Evolutionary conservation across 2,113 vertebrate genomes (phyloP), one percentile per base, ranked within the genome.

Genomic region (Campylomormyrus tamandua): DNA sequence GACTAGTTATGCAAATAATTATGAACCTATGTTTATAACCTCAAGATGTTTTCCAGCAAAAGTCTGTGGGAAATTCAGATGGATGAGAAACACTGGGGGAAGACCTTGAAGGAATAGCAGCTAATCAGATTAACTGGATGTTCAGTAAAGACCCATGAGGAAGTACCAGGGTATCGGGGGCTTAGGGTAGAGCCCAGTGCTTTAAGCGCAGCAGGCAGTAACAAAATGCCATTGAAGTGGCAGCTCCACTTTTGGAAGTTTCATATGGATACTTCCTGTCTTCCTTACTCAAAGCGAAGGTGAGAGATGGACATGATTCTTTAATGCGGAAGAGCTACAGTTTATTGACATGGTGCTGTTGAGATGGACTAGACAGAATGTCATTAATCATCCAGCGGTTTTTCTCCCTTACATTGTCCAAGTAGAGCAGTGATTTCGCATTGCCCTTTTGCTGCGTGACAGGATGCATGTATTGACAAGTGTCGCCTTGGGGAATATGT

Each of bases 381-480:
- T 46, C 58, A 74, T 90, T 87, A 70, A 87, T 90, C 84, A 87
- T 50, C 31, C 49, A 39, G 52, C 0, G 10, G 7, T 90, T 89
- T 87, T 70, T 31, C 35, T 53, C 42, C 35, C 83, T 4, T 8
- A 5, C 39, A 10, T 50, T 19, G 53, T 58, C 27, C 83, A 11
- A 70, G 84, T 42, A 70, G 89, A 90, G 62, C 31, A 45, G 56
- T 39, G 89, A 90, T 90, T 49, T 56, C 50, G 58, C 52, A 46
- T 86, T 31, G 58, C 84, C 52, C 58, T 48, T 48, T 9, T 13
- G 42, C 10, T 74, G 13, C 58, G 17, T 24, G 56, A 42, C 48
- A 31, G 52, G 77, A 50, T 46, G 19, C 52, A 58, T 24, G 77
- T 89, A 89, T 89, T 48, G 77, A 89, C 74, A 50, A 45, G 77